Conservation (phyloP, 2,797 vertebrate genomes). For the Labroides dimidiatus region DNA sequence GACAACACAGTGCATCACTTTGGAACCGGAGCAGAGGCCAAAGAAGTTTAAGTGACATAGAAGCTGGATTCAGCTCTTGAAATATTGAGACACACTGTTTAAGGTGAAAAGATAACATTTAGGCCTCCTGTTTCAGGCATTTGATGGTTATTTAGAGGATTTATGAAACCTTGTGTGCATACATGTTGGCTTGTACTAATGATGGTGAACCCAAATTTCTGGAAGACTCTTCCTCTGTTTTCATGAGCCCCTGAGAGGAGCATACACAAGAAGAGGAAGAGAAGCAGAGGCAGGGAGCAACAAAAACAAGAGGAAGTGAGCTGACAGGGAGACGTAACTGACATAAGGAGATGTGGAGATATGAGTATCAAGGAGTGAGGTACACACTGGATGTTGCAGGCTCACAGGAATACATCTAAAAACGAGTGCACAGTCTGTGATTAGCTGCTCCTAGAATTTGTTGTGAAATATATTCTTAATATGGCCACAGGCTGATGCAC, state of each 20-base stretch:
- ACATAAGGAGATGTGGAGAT: slow-evolving; percentile 40
- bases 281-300: slow-evolving; percentile 29
- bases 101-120: not conserved
- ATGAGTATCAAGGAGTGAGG: slow-evolving; percentile 19
- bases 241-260: slow-evolving; percentile 24
- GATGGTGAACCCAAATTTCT: slow-evolving; percentile 9
- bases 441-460: slow-evolving; percentile 30
- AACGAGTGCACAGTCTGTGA: slow-evolving; percentile 41
- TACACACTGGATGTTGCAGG: slow-evolving; percentile 17
- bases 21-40: slow-evolving; percentile 10
- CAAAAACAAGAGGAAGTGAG: slow-evolving; percentile 25
- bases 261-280: slow-evolving; percentile 25
- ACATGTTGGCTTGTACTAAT: slow-evolving; percentile 33
- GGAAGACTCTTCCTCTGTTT: slow-evolving; percentile 9
- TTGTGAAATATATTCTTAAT: slow-evolving; percentile 54
- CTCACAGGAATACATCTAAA: slow-evolving; percentile 26
- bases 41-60: not conserved
- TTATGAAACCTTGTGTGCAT: not conserved
- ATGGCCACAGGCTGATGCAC: slow-evolving; percentile 35
- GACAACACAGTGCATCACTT: slow-evolving; percentile 15
- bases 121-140: not conserved
- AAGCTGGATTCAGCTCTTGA: not conserved
- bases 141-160: not conserved
- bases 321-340: slow-evolving; percentile 53
- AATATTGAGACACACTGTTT: not conserved